phyloP scores from a whole-genome alignment of 2,888 invertebrate genomes.

The Palloptera scutellata region DNA sequence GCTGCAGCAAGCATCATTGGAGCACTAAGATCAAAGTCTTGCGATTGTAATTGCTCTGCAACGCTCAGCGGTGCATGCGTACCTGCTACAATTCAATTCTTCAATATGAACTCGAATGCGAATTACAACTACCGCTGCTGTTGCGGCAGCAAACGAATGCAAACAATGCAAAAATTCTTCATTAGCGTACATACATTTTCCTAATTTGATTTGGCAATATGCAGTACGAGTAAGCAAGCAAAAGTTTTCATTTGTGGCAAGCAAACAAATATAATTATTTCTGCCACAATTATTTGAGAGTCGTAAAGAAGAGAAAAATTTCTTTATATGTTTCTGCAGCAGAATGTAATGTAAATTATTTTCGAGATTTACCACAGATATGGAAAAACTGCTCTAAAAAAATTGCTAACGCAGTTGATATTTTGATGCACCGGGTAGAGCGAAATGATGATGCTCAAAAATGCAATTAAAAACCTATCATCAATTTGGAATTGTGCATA shows the following conservation, averaged over 20 bases:
- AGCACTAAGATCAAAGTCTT: constrained; percentile 43
- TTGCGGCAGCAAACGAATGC: constrained; percentile 2
- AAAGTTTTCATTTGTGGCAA: no score
- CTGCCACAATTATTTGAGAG: no score
- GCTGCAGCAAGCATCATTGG: neutral
- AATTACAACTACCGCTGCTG: neutral
- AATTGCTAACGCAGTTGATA: neutral
- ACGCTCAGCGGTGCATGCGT: constrained; percentile 18
- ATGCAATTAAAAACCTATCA: no score
- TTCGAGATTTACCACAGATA: neutral
- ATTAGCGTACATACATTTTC: constrained; percentile 25
- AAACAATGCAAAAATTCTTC: constrained; percentile 29
- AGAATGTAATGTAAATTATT: no score
- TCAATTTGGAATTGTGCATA: no score
- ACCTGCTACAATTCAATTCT: constrained; percentile 27
- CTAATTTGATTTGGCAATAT: constrained; percentile 23
- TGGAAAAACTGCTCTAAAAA: no score
- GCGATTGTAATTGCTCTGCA: constrained; percentile 41
- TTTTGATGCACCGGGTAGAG: neutral
- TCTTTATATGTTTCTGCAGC: no score
- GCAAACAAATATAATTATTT: no score
- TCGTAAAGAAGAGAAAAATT: no score
- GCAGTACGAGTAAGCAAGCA: no score
- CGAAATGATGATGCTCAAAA: no score
- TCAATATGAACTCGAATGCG: neutral